Base-by-base conservation (phyloP, 1,140 invertebrate species). In the Orius laevigatus region DNA sequence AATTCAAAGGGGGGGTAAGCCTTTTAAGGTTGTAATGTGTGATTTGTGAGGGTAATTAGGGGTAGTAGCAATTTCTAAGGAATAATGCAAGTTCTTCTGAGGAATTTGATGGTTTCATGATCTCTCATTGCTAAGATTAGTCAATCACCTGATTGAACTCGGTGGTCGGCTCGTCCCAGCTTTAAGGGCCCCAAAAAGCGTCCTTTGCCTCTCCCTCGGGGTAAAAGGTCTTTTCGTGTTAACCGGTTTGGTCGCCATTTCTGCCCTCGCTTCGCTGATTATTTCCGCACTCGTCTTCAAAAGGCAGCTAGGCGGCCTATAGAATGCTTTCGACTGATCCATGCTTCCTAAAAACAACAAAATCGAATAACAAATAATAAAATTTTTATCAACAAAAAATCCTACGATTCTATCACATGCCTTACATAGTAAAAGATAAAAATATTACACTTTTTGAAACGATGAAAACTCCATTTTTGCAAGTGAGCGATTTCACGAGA, bases 151-250 rank as follows among this genome's bases (percentile, higher is more conserved):
- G 59, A 85, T 82, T 11, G 80, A 73, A 64, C 81, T 84, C 1
- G 83, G 79, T 14, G 84, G 83, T 50, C 84, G 73, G 16, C 70
- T 63, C 53, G 66, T 57, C 42, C 64, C 60, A 25, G 69, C 65
- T 20, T 61, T 70, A 6, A 48, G 25, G 10, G 46, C 5, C 40
- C 78, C 78, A 64, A 81, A 79, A 8, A 84, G 65, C 3, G 75
- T 73, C 41, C 84, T 66, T 48, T 81, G 75, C 20, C 78, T 74
- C 47, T 84, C 81, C 18, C 78, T 68, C 5, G 84, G 84, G 8
- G 84, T 88, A 58, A 81, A 85, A 3, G 84, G 84, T 20, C 84
- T 67, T 49, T 79, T 73, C 1, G 81, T 84, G 57, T 76, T 72
- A 34, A 84, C 66, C 43, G 76, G 59, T 2, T 70, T 53, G 12